Conservation (phyloP, 2,797 vertebrate genomes). For the Sandelia bainsii region DNA sequence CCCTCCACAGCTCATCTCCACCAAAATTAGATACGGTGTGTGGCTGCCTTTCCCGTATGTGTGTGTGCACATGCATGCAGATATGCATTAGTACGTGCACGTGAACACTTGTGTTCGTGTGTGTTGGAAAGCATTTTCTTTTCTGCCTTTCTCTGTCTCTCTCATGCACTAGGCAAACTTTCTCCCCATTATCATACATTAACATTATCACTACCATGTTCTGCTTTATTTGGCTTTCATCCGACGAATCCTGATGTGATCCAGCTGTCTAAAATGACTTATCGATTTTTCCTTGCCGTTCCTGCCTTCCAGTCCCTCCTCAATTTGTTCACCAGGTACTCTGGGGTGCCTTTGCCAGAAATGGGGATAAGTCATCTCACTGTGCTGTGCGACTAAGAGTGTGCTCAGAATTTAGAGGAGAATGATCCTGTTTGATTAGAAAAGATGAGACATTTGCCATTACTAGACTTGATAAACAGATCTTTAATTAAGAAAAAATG, state of each 20-base stretch:
- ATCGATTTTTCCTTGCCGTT: constrained; percentile 75
- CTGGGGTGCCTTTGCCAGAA: constrained; percentile 38
- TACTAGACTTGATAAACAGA: not conserved
- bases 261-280: constrained; percentile 80
- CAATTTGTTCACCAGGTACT: constrained; percentile 74
- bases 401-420: constrained; percentile 40
- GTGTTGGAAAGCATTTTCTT: constrained; percentile 19
- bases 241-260: constrained; percentile 46
- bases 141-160: constrained; percentile 21
- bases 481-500: not conserved
- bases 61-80: constrained; percentile 5
- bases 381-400: constrained; percentile 17
- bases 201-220: constrained; percentile 54
- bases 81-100: constrained; percentile 7
- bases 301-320: constrained; percentile 58
- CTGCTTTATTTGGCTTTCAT: constrained; percentile 67
- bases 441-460: constrained; percentile 10
- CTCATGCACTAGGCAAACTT: constrained; percentile 35
- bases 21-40: constrained; percentile 77
- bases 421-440: constrained; percentile 20
- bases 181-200: constrained; percentile 63
- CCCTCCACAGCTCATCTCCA: constrained; percentile 71
- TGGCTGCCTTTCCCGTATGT: constrained; percentile 11
- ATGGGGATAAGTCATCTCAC: constrained; percentile 41
- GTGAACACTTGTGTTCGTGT: constrained; percentile 13